A percentile compares a stretch with the other conserved stretches of the same genome.
phyloP scores from a whole-genome alignment of 2,797 vertebrate genomes.

The Mionectes olivaceus region DNA sequence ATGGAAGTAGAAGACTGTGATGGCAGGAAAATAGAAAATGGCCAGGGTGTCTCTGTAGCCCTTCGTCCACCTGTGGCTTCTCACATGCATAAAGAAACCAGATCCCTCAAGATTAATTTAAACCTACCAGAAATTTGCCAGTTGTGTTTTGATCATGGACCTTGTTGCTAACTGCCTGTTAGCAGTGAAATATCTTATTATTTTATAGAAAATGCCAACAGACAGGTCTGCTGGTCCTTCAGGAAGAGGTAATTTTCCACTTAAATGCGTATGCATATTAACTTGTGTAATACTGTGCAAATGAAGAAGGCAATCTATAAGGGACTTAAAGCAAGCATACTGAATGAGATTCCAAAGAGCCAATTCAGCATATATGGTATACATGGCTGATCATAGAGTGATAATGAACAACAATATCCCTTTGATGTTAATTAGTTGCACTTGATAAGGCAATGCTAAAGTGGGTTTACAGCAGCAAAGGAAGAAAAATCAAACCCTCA shows the following conservation, averaged over 20 bases:
- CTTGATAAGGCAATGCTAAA: conserved; percentile 54
- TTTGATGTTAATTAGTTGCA: conserved; percentile 71
- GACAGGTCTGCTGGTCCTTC: conserved; percentile 42
- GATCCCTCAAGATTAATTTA: background rate
- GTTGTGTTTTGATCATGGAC: background rate
- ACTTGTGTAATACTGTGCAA: conserved; percentile 15
- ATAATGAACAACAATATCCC: conserved; percentile 67
- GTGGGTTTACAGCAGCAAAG: conserved; percentile 29
- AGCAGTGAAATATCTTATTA: background rate
- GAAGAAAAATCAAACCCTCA: conserved; percentile 44
- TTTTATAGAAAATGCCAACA: conserved; percentile 41
- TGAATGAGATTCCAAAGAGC: conserved; percentile 49
- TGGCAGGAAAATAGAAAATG: background rate
- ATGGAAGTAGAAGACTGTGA: background rate
- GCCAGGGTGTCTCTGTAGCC: rapidly evolving
- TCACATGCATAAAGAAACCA: background rate
- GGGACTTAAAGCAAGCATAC: conserved; percentile 6
- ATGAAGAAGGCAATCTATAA: conserved; percentile 41
- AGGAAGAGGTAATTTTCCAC: conserved; percentile 69
- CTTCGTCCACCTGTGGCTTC: background rate
- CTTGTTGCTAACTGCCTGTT: background rate
- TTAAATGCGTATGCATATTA: conserved; percentile 70
- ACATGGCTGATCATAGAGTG: conserved; percentile 45
- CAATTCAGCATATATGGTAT: conserved; percentile 55
- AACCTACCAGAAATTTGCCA: background rate